A percentile compares a stretch with the other conserved stretches of the same genome.
These are phyloP conservation scores for Tiliacea citrago DNA, from an alignment of 2,888 invertebrate species.

Conservation along the genomic window DNA sequence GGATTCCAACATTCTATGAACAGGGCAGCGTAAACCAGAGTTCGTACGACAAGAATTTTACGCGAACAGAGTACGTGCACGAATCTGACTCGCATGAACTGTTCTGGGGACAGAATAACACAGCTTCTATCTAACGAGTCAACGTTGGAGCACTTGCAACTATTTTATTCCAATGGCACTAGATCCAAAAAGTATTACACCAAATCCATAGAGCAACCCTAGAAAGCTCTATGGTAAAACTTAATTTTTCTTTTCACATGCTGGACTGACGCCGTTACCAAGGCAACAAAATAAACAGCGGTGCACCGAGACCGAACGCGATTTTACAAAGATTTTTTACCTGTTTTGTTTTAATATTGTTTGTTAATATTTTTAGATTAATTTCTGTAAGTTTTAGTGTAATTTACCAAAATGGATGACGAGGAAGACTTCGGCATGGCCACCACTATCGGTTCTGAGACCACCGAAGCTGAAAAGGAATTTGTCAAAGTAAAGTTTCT, in stretches of 20 bases:
- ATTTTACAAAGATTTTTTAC: slow-evolving; percentile 67
- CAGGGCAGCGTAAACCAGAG: no score
- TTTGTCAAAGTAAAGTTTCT: slow-evolving; percentile 78
- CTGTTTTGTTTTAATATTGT: slow-evolving; percentile 67
- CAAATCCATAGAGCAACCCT: not conserved
- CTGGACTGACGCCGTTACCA: slow-evolving; percentile 69
- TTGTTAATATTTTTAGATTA: slow-evolving; percentile 64
- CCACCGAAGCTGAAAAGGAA: slow-evolving; percentile 86
- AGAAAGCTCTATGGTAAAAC: slow-evolving; percentile 39
- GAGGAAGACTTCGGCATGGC: slow-evolving; percentile 80
- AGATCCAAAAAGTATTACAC: not conserved
- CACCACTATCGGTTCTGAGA: slow-evolving; percentile 81
- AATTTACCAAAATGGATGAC: slow-evolving; percentile 72
- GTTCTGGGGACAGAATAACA: no score
- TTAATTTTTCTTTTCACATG: slow-evolving; percentile 34
- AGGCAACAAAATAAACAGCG: slow-evolving; percentile 70
- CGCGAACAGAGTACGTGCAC: no score
- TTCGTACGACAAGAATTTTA: no score
- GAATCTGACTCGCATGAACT: no score
- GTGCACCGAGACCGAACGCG: slow-evolving; percentile 51
- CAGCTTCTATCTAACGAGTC: no score
- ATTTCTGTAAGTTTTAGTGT: slow-evolving; percentile 48
- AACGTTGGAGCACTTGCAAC: no score
- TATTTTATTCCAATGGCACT: no score
- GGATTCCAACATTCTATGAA: no score